These are phyloP conservation scores for Sogatella furcifera DNA, from an alignment of 1,140 invertebrate species.

Conservation along the genomic window DNA sequence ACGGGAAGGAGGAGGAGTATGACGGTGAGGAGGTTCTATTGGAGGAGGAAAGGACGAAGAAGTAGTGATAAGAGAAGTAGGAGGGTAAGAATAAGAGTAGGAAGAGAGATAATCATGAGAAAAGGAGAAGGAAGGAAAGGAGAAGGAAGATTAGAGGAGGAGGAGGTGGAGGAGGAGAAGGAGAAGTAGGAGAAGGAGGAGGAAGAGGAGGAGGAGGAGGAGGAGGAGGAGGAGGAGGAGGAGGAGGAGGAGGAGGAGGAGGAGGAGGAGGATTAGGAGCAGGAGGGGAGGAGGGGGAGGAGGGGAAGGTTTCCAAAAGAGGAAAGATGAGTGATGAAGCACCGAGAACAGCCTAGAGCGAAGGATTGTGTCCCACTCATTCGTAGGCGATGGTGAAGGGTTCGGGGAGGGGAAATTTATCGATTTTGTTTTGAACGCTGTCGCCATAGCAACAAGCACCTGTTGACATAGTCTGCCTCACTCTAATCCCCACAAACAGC, in stretches of 20 bases:
- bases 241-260: neutral
- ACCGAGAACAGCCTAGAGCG: too few species aligned
- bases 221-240: neutral
- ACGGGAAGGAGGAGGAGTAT: neutral
- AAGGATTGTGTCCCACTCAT: neutral
- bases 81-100: neutral
- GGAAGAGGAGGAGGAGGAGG: neutral
- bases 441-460: neutral
- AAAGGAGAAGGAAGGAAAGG: neutral
- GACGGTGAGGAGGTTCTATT: too few species aligned
- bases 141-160: neutral
- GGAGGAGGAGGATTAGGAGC: neutral
- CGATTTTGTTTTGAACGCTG: neutral
- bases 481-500: neutral
- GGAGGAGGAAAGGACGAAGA: neutral
- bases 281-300: neutral
- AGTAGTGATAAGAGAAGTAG: neutral
- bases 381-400: neutral
- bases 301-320: neutral
- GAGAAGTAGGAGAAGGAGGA: neutral
- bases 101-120: neutral
- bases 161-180: neutral
- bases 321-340: too few species aligned
- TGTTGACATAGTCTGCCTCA: neutral
- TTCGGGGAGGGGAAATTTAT: neutral